Evolutionary conservation across 2,113 vertebrate species (phyloP).

Genomic region (Corvus hawaiiensis): DNA sequence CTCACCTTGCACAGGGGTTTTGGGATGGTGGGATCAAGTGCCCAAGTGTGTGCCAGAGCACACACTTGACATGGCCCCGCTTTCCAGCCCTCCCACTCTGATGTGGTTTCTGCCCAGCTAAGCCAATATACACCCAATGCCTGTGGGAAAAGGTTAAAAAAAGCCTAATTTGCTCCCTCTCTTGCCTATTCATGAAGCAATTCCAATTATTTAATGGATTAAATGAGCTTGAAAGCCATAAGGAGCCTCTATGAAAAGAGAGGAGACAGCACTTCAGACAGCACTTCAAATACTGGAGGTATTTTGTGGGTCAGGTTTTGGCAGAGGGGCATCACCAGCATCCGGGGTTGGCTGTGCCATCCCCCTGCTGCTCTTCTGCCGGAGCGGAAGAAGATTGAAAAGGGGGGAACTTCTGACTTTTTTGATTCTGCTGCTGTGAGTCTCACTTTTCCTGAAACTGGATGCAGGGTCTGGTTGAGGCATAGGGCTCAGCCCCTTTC

Average conservation of each 20-base stretch:
- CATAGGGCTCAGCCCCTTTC: not conserved
- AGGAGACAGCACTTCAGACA: not conserved
- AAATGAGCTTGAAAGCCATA: not conserved
- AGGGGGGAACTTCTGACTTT: not conserved
- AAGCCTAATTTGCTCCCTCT: not conserved
- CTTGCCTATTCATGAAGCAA: not conserved
- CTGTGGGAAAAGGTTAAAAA: not conserved
- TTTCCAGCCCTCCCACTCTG: not conserved
- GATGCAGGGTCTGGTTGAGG: not conserved
- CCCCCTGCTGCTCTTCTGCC: not conserved
- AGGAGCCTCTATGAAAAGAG: not conserved
- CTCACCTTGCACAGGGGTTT: fast-evolving
- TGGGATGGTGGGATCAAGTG: not conserved
- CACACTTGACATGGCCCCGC: fast-evolving
- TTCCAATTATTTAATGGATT: not conserved
- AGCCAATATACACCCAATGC: not conserved
- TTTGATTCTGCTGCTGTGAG: not conserved
- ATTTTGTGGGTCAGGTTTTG: not conserved
- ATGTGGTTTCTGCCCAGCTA: not conserved
- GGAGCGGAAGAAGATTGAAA: not conserved
- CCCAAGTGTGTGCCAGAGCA: not conserved
- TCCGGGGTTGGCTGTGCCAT: not conserved
- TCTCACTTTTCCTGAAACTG: not conserved
- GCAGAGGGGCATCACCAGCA: not conserved
- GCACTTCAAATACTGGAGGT: not conserved